These are phyloP conservation scores for Caranx melampygus DNA, from an alignment of 2,113 vertebrate genomes.

Conservation along the genomic window DNA sequence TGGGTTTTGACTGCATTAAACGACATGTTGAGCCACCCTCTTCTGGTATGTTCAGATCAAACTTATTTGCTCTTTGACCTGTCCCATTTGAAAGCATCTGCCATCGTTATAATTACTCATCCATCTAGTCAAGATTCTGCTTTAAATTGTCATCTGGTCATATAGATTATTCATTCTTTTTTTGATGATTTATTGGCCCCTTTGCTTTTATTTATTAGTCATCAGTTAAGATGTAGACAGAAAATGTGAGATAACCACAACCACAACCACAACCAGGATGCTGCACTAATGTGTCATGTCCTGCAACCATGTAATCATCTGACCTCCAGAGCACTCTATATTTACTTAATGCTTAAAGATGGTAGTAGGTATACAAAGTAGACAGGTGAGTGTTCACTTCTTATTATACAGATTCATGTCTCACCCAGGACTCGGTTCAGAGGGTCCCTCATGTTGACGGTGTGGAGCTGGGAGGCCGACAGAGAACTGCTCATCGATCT, in stretches of 20 bases:
- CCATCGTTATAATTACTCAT: background rate
- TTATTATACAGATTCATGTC: conserved; percentile 33
- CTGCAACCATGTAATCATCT: too few relatives aligned
- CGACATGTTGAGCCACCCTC: too few relatives aligned
- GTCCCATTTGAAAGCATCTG: background rate
- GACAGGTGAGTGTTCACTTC: too few relatives aligned
- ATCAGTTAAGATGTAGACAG: too few relatives aligned
- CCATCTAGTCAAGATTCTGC: background rate
- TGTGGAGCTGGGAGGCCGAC: conserved; percentile 97
- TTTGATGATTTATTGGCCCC: too few relatives aligned
- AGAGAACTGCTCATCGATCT: conserved; percentile 96
- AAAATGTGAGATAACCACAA: too few relatives aligned
- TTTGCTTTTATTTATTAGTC: too few relatives aligned
- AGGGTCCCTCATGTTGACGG: conserved; percentile 96
- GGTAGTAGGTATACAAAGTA: too few relatives aligned
- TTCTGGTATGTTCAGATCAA: too few relatives aligned
- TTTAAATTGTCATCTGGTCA: background rate
- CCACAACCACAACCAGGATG: too few relatives aligned
- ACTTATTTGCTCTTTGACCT: background rate
- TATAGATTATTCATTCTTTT: background rate
- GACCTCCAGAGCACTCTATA: too few relatives aligned
- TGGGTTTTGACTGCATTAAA: background rate
- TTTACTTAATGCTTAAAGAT: background rate
- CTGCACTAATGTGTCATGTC: too few relatives aligned
- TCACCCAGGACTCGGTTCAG: conserved; percentile 95